These are phyloP conservation scores for Gonioctena quinquepunctata DNA, from an alignment of 1,140 invertebrate genomes.

Conservation along the genomic window DNA sequence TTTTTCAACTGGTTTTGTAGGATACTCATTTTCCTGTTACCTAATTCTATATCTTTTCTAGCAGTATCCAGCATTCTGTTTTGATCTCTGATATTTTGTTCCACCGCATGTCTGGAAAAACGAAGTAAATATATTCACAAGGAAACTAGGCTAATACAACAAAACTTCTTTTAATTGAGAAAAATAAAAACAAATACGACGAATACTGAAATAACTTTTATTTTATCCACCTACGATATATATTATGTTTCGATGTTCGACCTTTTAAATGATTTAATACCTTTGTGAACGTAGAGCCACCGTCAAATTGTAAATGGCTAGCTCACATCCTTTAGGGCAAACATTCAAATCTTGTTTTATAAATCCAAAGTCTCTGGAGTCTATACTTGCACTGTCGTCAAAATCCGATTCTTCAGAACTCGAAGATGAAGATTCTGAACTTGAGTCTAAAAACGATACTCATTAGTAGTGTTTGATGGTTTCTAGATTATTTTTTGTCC, in stretches of 20 bases:
- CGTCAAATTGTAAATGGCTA: constrained; percentile 67
- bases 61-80: constrained; percentile 55
- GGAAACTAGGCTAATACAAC: neutral
- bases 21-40: constrained; percentile 47
- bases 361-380: constrained; percentile 64
- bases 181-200: too few relatives aligned
- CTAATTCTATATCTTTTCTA: constrained; percentile 54
- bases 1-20: constrained; percentile 45
- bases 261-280: constrained; percentile 35
- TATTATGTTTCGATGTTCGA: neutral
- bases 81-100: constrained; percentile 55
- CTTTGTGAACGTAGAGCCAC: constrained; percentile 64
- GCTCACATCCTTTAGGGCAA: constrained; percentile 76
- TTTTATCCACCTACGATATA: too few relatives aligned
- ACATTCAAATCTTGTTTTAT: constrained; percentile 72
- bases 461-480: too few relatives aligned
- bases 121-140: neutral
- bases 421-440: constrained; percentile 51
- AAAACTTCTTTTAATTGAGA: too few relatives aligned
- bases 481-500: too few relatives aligned
- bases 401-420: constrained; percentile 63
- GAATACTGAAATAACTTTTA: too few relatives aligned
- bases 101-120: constrained; percentile 54
- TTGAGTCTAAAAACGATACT: neutral
- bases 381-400: constrained; percentile 62